Evolutionary conservation across 2,888 invertebrate species (phyloP).

Genomic region (Ashinkailepas kermadecensis): DNA sequence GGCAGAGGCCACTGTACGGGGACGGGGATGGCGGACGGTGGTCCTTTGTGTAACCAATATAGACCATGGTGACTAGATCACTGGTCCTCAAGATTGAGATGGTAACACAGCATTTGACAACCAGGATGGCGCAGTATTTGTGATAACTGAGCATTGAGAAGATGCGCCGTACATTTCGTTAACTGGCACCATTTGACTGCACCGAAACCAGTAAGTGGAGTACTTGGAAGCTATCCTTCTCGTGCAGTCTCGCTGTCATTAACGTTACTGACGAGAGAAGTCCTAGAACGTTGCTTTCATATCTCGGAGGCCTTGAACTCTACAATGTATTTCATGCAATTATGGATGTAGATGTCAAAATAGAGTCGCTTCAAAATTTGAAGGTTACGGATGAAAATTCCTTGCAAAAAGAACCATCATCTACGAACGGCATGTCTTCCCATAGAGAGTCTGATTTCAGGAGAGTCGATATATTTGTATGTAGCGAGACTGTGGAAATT

Average conservation of each 20-base stretch:
- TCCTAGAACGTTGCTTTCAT: background rate
- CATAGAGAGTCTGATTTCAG: background rate
- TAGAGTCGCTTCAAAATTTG: background rate
- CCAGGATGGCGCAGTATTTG: background rate
- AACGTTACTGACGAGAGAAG: background rate
- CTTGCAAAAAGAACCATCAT: background rate
- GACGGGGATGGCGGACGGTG: no score
- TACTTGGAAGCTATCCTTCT: background rate
- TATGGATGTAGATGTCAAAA: background rate
- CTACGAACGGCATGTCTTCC: background rate
- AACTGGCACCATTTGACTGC: background rate
- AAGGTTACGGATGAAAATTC: background rate
- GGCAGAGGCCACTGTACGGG: no score
- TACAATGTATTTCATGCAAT: background rate
- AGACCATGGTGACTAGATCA: no score
- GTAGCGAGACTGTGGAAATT: background rate
- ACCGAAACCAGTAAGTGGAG: slow-evolving; percentile 8
- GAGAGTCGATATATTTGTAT: background rate
- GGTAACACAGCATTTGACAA: background rate
- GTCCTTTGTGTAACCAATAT: no score
- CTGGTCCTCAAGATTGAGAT: no score
- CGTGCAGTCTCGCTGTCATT: background rate
- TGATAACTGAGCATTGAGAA: background rate
- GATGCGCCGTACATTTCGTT: background rate
- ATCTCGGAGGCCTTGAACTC: background rate